Evolutionary conservation across 1,140 invertebrate genomes (phyloP).

Genomic region (Caenorhabditis brenneri): DNA sequence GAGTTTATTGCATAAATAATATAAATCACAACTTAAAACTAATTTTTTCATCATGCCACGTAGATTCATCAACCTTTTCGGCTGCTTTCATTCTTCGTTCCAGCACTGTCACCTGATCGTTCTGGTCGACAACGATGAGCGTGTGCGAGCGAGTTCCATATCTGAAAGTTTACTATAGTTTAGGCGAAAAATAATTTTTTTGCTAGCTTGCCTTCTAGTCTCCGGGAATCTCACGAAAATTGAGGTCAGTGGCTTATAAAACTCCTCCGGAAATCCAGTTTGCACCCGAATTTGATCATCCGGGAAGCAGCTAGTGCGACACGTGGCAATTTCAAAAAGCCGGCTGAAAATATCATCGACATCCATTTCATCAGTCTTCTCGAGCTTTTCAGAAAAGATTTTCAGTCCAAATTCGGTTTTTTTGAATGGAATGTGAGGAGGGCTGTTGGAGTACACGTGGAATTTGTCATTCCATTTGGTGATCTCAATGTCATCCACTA

Average conservation of each 20-base stretch:
- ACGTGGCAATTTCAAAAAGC: constrained; percentile 27
- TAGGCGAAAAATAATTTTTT: neutral
- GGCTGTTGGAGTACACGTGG: constrained; percentile 61
- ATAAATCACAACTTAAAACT: neutral
- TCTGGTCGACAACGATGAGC: constrained; percentile 57
- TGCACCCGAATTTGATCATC: constrained; percentile 53
- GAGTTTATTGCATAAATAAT: neutral
- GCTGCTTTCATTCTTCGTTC: constrained; percentile 54
- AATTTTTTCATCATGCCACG: constrained; percentile 4
- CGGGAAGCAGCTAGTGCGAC: constrained; percentile 36
- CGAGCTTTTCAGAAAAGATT: constrained; percentile 35
- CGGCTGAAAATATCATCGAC: neutral
- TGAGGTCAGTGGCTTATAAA: constrained; percentile 55
- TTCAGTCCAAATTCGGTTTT: constrained; percentile 58
- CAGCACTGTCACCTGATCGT: constrained; percentile 56
- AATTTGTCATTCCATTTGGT: constrained; percentile 55
- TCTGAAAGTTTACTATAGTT: neutral
- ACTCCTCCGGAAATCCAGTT: constrained; percentile 50
- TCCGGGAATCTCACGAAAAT: constrained; percentile 53
- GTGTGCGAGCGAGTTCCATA: constrained; percentile 56
- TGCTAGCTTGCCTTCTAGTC: neutral
- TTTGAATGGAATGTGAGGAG: constrained; percentile 52
- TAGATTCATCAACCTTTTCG: neutral
- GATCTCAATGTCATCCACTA: constrained; percentile 48
- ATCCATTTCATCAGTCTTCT: constrained; percentile 7